Evolutionary conservation across 2,797 vertebrate genomes (phyloP).

Genomic region (Thalassophryne amazonica): DNA sequence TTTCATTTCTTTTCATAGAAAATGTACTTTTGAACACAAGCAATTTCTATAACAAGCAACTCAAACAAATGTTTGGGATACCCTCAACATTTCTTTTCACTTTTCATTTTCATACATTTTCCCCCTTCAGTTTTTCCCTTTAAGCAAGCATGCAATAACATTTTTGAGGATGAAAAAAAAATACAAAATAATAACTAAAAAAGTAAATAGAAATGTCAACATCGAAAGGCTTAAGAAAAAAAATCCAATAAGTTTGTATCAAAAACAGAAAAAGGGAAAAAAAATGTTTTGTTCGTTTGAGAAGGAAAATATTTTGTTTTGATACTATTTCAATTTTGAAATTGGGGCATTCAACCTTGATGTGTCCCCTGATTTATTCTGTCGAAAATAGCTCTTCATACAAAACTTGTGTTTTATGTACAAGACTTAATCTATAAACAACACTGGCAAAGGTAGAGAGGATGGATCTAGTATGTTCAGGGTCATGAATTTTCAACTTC

Average conservation of each 20-base stretch:
- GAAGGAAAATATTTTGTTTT: slow-evolving; percentile 72
- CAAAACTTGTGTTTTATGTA: slow-evolving; percentile 98
- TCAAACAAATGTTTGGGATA: slow-evolving; percentile 84
- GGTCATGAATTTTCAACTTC: slow-evolving; percentile 56
- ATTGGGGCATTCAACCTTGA: slow-evolving; percentile 83
- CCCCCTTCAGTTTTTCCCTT: slow-evolving; percentile 79
- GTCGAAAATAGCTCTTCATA: slow-evolving; percentile 99
- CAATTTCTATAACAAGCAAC: slow-evolving; percentile 97
- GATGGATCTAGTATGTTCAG: slow-evolving; percentile 60
- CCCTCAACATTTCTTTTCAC: slow-evolving; percentile 74
- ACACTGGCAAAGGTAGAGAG: slow-evolving; percentile 73
- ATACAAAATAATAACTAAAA: slow-evolving; percentile 83
- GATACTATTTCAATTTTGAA: slow-evolving; percentile 79
- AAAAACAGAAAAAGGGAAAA: slow-evolving; percentile 72
- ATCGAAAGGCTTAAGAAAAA: slow-evolving; percentile 73
- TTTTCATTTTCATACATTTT: slow-evolving; percentile 75
- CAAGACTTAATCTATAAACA: slow-evolving; percentile 92
- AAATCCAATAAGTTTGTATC: slow-evolving; percentile 79
- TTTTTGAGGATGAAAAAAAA: slow-evolving; percentile 80
- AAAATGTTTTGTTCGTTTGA: slow-evolving; percentile 72
- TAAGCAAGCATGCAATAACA: slow-evolving; percentile 96
- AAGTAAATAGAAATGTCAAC: slow-evolving; percentile 79
- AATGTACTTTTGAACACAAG: slow-evolving; percentile 98
- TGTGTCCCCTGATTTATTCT: slow-evolving; percentile 90
- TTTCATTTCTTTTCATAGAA: slow-evolving; percentile 87